These are phyloP conservation scores for Craseonycteris thonglongyai DNA, from an alignment of 2,113 vertebrate genomes.

Conservation along the genomic window DNA sequence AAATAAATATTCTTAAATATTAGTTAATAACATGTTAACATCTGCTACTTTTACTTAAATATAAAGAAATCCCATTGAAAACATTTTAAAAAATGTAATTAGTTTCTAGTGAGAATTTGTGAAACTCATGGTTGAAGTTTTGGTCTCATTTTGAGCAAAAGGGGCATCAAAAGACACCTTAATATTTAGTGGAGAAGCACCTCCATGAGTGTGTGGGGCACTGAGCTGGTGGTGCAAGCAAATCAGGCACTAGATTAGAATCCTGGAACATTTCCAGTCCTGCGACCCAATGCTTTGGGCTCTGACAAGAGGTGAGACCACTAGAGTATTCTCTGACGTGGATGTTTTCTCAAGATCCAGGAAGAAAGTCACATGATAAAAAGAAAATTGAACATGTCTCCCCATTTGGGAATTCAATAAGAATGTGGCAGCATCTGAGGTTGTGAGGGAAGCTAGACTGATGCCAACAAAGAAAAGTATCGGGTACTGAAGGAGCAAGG, in stretches of 20 bases:
- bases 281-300: neutral
- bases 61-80: conserved; percentile 51
- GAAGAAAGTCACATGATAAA: neutral
- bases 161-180: neutral
- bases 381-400: neutral
- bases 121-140: neutral
- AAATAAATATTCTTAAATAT: conserved; percentile 44
- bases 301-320: neutral
- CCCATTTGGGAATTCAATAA: neutral
- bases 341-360: neutral
- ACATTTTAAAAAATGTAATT: no score
- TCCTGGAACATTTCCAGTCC: neutral
- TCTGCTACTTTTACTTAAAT: conserved; percentile 64
- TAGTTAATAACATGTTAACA: conserved; percentile 30
- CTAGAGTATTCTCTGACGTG: neutral
- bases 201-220: fast-evolving
- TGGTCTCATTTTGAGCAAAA: neutral
- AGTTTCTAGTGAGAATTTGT: neutral
- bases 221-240: neutral
- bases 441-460: neutral
- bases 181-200: neutral
- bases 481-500: neutral
- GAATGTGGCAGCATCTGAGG: fast-evolving
- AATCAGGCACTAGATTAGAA: no score
- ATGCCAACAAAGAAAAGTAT: neutral